Conservation (phyloP, 2,797 vertebrate genomes). For the Sebastes alutus region DNA sequence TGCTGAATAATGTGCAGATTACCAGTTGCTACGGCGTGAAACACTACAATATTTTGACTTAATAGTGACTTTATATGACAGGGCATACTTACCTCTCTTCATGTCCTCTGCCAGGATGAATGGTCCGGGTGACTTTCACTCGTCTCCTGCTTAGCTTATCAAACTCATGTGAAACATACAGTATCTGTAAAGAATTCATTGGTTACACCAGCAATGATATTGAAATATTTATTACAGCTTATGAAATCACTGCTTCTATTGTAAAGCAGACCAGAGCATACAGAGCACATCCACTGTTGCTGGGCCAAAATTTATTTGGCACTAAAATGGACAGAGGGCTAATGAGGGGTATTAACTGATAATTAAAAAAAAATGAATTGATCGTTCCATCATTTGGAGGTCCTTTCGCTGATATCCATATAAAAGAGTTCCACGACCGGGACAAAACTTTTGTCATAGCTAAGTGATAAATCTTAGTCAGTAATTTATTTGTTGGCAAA, state of each 20-base stretch:
- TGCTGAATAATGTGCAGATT: neutral
- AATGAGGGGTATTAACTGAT: constrained; percentile 56
- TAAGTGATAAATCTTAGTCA: constrained; percentile 90
- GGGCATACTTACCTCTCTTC: constrained; percentile 22
- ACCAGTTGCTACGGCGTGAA: neutral
- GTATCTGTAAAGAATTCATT: constrained; percentile 57
- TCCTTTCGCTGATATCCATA: constrained; percentile 41
- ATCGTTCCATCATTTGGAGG: constrained; percentile 29
- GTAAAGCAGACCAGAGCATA: constrained; percentile 73
- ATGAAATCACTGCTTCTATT: constrained; percentile 73
- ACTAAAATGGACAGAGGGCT: constrained; percentile 63
- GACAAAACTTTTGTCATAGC: constrained; percentile 60
- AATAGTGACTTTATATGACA: neutral
- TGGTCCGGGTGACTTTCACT: neutral
- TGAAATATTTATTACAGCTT: constrained; percentile 79
- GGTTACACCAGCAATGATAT: constrained; percentile 66
- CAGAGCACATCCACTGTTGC: constrained; percentile 72
- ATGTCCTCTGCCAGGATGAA: neutral
- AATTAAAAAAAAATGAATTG: constrained; percentile 23
- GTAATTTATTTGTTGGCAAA: constrained; percentile 98
- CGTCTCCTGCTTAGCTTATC: constrained; percentile 1
- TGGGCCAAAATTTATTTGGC: constrained; percentile 63
- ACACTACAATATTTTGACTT: neutral
- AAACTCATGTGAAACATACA: constrained; percentile 29
- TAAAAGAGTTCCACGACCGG: constrained; percentile 42